Evolutionary conservation across 2,797 vertebrate genomes (phyloP).

Genomic region (Nyctibius grandis): DNA sequence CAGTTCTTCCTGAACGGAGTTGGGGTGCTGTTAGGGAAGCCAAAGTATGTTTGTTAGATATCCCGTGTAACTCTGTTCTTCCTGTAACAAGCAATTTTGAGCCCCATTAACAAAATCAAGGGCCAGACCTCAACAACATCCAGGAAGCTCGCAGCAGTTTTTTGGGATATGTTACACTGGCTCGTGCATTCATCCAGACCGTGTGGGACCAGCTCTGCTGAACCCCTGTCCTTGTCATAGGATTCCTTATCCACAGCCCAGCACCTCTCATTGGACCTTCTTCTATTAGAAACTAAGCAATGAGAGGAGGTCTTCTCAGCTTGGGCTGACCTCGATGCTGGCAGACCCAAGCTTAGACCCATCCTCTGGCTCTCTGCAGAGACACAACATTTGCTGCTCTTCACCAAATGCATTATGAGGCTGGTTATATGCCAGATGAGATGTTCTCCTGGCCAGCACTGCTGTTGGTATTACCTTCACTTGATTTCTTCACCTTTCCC

Average conservation of each 20-base stretch:
- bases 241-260: not conserved
- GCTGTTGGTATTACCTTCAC: not conserved
- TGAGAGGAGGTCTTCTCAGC: not conserved
- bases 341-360: not conserved
- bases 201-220: not conserved
- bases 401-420: not conserved
- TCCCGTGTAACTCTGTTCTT: not conserved
- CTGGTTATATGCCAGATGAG: not conserved
- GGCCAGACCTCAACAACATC: not conserved
- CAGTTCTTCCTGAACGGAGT: not conserved
- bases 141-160: not conserved
- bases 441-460: not conserved
- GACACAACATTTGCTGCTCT: not conserved
- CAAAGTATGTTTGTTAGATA: not conserved
- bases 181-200: accelerated
- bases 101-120: not conserved
- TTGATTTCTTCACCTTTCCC: not conserved
- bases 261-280: not conserved
- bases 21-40: not conserved
- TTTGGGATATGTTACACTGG: not conserved
- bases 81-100: not conserved
- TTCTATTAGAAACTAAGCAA: not conserved
- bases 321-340: not conserved
- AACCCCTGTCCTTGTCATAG: not conserved
- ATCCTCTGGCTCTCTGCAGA: not conserved